A percentile compares a stretch with the other conserved stretches of the same genome.
phyloP scores from a whole-genome alignment of 2,888 invertebrate genomes.

The Coelopa pilipes region DNA sequence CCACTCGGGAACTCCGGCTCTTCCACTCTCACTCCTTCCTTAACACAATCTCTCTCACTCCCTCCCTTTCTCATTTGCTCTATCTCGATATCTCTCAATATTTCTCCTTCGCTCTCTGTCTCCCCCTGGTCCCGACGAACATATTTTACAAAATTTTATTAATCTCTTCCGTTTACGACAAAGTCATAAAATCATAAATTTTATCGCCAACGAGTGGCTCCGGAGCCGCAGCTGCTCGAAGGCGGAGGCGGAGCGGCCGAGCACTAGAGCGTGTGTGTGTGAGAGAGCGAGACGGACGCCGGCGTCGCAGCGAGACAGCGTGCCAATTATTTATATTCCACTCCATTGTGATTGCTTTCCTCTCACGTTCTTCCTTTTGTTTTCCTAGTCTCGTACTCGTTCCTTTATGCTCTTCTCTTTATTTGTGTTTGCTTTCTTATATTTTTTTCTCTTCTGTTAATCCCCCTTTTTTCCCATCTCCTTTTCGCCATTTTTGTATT shows the following conservation, averaged over 20 bases:
- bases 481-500: too few relatives aligned
- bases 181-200: constrained; percentile 28
- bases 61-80: too few relatives aligned
- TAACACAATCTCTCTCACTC: too few relatives aligned
- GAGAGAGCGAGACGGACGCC: background rate
- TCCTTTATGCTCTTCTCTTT: background rate
- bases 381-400: background rate
- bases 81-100: too few relatives aligned
- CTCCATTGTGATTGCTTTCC: constrained; percentile 15
- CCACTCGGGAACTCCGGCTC: background rate
- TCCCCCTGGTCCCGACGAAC: background rate
- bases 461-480: too few relatives aligned
- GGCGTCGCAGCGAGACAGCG: background rate
- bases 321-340: constrained; percentile 22
- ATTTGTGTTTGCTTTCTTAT: background rate
- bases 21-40: background rate
- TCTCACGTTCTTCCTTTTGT: background rate
- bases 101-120: background rate
- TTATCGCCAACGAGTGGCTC: constrained; percentile 21
- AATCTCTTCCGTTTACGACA: constrained; percentile 29
- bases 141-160: constrained; percentile 24
- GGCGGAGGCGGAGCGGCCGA: background rate
- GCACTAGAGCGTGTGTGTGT: background rate
- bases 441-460: background rate
- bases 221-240: background rate